Conservation (phyloP, 1,140 invertebrate genomes). For the Heliconius hermathena region DNA sequence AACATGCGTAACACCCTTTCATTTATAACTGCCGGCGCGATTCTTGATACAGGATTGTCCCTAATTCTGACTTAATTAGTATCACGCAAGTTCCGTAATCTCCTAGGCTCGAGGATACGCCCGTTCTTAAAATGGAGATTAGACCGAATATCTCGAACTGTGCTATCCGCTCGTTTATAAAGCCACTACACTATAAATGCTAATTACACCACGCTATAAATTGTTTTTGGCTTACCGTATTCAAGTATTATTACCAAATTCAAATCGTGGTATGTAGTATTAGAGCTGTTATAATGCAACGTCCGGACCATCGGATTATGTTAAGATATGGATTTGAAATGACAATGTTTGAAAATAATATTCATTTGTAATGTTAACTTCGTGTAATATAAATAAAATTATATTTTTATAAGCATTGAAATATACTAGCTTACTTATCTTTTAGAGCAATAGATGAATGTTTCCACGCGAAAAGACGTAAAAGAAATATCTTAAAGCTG, state of each 20-base stretch:
- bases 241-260: constrained; percentile 10
- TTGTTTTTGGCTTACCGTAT: constrained; percentile 12
- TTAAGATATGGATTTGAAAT: constrained; percentile 1
- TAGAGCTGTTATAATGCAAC: background rate
- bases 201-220: constrained; percentile 13
- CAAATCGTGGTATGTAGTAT: background rate
- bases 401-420: background rate
- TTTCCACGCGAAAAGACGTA: background rate
- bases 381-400: background rate
- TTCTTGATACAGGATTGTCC: constrained; percentile 78
- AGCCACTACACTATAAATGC: constrained; percentile 54
- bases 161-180: constrained; percentile 69
- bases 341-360: background rate
- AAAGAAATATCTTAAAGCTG: constrained; percentile 7
- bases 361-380: background rate
- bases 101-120: constrained; percentile 74
- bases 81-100: constrained; percentile 80
- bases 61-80: constrained; percentile 81
- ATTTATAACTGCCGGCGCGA: constrained; percentile 77
- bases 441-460: background rate
- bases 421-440: background rate
- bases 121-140: constrained; percentile 81
- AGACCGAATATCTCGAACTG: constrained; percentile 76
- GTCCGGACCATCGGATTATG: background rate
- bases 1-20: constrained; percentile 77